These are phyloP conservation scores for Ischnus inquisitorius DNA, from an alignment of 2,888 invertebrate genomes.

Conservation along the genomic window DNA sequence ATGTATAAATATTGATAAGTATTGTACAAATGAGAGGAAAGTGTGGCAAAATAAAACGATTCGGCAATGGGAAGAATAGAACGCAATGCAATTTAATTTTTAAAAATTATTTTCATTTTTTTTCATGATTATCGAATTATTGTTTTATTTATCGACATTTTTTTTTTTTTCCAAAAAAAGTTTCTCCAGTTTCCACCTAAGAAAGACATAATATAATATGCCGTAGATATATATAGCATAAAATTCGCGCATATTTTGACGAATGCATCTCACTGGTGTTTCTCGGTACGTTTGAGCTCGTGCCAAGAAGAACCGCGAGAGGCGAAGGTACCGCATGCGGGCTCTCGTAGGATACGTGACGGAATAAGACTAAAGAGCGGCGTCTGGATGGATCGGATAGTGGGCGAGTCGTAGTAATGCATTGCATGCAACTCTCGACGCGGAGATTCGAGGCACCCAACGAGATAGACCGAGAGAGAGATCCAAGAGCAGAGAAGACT, in stretches of 20 bases:
- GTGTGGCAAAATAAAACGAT: too few relatives aligned
- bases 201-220: background rate
- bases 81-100: too few relatives aligned
- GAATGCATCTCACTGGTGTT: constrained; percentile 14
- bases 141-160: too few relatives aligned
- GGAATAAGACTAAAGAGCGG: constrained; percentile 37
- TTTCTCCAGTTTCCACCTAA: background rate
- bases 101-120: too few relatives aligned
- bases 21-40: background rate
- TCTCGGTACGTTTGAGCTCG: constrained; percentile 12
- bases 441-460: constrained; percentile 2
- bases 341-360: constrained; percentile 31
- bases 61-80: too few relatives aligned
- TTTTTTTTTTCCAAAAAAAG: background rate
- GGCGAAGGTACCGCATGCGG: background rate
- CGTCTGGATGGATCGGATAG: constrained; percentile 34
- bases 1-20: background rate
- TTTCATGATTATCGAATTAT: too few relatives aligned
- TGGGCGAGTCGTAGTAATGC: constrained; percentile 36
- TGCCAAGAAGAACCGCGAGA: constrained; percentile 4
- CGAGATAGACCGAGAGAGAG: background rate
- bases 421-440: constrained; percentile 2
- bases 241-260: constrained; percentile 9
- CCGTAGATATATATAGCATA: background rate
- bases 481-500: constrained; percentile 11